These are phyloP conservation scores for Chelonus insularis DNA, from an alignment of 1,140 invertebrate species.

Conservation along the genomic window DNA sequence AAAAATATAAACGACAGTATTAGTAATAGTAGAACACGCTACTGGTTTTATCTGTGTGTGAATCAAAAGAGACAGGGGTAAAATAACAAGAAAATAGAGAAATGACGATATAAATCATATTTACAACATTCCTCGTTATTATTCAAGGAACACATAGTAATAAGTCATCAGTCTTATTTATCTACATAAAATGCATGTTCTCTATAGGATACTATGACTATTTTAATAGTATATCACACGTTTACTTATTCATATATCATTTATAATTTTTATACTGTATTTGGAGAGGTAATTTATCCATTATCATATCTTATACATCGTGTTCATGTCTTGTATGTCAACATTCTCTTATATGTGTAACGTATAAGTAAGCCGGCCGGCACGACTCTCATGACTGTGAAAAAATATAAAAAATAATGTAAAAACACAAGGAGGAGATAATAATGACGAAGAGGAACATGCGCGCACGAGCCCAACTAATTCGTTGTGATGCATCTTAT, in stretches of 20 bases:
- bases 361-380: too few species aligned
- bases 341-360: neutral
- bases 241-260: neutral
- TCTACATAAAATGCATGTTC: too few species aligned
- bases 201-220: too few species aligned
- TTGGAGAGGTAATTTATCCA: too few species aligned
- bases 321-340: neutral
- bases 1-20: neutral
- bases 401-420: neutral
- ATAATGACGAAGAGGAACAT: slow-evolving; percentile 16
- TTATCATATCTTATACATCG: neutral
- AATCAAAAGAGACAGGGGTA: slow-evolving; percentile 2
- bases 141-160: too few species aligned
- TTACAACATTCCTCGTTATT: too few species aligned
- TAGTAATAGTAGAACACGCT: neutral
- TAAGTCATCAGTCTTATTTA: too few species aligned
- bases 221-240: too few species aligned
- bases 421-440: neutral
- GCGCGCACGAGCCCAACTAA: slow-evolving; percentile 32
- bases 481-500: slow-evolving; percentile 51
- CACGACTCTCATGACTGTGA: neutral
- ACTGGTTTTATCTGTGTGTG: neutral
- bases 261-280: neutral
- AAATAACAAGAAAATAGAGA: neutral
- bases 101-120: too few species aligned